Base-by-base conservation (phyloP, 2,888 invertebrate genomes). In the Autographa pulchrina region DNA sequence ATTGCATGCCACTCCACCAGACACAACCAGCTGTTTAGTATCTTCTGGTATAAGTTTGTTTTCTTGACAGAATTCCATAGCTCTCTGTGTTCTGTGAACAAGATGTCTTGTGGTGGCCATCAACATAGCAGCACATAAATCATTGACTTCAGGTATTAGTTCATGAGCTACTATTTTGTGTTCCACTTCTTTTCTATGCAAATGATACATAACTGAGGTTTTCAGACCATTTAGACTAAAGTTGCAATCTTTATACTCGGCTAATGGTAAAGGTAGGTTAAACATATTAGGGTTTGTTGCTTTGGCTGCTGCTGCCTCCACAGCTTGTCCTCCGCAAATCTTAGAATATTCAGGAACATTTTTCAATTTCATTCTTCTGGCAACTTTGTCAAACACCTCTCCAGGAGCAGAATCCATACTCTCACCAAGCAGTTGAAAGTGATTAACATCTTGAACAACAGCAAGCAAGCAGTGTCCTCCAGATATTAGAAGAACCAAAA, bases 1-100 rank as follows among this genome's bases (percentile, higher is more conserved):
- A 90, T 99, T 99, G 88, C 98, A 98, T n/a, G 99, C 99, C 20
- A 99, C 99, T 60, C 99, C 99, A 11, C 99, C 99, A 35, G 99
- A 99, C 1, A 99, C 97, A 32, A 99, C 98, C 85, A 98, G 89
- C 62, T 96, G 96, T 88, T 96, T 96, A 59, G 96, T 96, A 68
- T 84, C 70, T 65, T 96, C 91, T n/a, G 97, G 97, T 82, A 99
- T 96, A 0, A 98, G 92, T n/a, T 97, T 92, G 77, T 96, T 96
- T 62, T 93, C 87, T 60, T 96, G 90, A 78, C 97, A 96, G 94
- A 97, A 99, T 85, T 97, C 96, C 91, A 99, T 97, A 4, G 98
- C 99, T 87, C 99, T 96, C 90, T 99, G 98, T 8, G 98, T 96
- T 88, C 98, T 96, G 86, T 98, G 97, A 82, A 98, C 97, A 66